Evolutionary conservation across 2,888 invertebrate genomes (phyloP).

Genomic region (Pegoplata infirma): DNA sequence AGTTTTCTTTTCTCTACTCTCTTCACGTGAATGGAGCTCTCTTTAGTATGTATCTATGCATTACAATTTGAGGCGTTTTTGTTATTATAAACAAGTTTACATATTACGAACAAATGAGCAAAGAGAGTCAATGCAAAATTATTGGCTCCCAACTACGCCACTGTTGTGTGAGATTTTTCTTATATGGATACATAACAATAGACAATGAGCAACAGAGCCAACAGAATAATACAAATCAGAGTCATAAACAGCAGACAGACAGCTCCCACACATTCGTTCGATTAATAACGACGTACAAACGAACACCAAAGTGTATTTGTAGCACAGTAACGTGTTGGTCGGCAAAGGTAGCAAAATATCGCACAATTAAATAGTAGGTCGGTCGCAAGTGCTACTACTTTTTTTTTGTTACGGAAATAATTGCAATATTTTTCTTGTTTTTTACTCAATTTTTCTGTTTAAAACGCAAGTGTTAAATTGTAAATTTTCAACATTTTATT

Average conservation of each 20-base stretch:
- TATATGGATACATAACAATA: slow-evolving; percentile 27
- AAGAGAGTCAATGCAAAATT: neutral
- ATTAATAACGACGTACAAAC: slow-evolving; percentile 18
- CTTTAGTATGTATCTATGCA: too few species aligned
- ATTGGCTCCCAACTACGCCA: neutral
- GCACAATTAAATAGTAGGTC: slow-evolving; percentile 39
- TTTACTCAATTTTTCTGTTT: neutral
- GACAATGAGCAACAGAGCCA: slow-evolving; percentile 39
- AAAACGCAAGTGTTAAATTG: neutral
- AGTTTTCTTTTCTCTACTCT: too few species aligned
- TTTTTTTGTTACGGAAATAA: slow-evolving; percentile 18
- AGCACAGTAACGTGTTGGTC: slow-evolving; percentile 46
- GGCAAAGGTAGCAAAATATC: slow-evolving; percentile 37
- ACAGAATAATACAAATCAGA: slow-evolving; percentile 3
- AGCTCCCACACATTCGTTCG: slow-evolving; percentile 53
- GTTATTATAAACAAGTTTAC: slow-evolving; percentile 43
- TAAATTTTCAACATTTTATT: neutral
- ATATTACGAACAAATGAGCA: neutral
- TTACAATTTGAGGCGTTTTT: too few species aligned
- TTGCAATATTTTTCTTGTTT: slow-evolving; percentile 6
- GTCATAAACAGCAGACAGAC: slow-evolving; percentile 20
- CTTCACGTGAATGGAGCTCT: too few species aligned
- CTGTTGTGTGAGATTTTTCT: neutral
- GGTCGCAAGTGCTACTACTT: slow-evolving; percentile 27
- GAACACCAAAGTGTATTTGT: slow-evolving; percentile 37